A percentile compares a stretch with the other conserved stretches of the same genome.
These are phyloP conservation scores for Ramphastos sulfuratus DNA, from an alignment of 2,113 vertebrate genomes.

Conservation along the genomic window DNA sequence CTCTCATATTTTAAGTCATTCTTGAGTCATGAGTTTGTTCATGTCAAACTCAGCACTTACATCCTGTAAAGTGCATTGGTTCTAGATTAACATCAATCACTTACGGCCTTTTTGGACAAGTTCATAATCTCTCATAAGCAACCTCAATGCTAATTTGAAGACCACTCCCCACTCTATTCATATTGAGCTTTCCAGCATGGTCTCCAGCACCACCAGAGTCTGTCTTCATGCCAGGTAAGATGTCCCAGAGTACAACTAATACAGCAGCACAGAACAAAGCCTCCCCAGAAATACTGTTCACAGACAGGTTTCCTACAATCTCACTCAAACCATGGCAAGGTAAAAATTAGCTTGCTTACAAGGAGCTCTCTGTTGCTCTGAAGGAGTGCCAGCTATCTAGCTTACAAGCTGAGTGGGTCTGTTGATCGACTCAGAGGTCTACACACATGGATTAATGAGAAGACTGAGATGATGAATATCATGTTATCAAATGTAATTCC, in stretches of 20 bases:
- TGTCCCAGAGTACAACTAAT: neutral
- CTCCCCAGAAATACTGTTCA: neutral
- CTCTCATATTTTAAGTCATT: neutral
- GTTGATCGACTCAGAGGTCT: neutral
- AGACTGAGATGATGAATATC: neutral
- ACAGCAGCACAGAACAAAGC: neutral
- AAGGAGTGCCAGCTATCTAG: neutral
- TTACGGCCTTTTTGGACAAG: neutral
- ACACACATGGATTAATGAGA: neutral
- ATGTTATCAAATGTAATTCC: neutral
- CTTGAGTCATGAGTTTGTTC: neutral
- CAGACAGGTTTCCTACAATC: neutral
- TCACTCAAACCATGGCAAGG: neutral
- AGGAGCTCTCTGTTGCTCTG: neutral
- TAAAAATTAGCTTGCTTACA: neutral
- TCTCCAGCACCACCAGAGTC: neutral
- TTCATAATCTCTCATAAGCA: neutral
- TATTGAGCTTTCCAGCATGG: neutral
- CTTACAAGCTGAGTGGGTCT: neutral
- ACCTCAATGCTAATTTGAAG: neutral
- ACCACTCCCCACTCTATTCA: neutral
- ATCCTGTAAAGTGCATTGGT: neutral
- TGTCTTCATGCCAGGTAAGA: neutral
- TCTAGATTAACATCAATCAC: neutral
- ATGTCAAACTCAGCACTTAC: neutral